Conservation (phyloP, 2,888 invertebrate genomes). For the Hirtodrosophila duncani region DNA sequence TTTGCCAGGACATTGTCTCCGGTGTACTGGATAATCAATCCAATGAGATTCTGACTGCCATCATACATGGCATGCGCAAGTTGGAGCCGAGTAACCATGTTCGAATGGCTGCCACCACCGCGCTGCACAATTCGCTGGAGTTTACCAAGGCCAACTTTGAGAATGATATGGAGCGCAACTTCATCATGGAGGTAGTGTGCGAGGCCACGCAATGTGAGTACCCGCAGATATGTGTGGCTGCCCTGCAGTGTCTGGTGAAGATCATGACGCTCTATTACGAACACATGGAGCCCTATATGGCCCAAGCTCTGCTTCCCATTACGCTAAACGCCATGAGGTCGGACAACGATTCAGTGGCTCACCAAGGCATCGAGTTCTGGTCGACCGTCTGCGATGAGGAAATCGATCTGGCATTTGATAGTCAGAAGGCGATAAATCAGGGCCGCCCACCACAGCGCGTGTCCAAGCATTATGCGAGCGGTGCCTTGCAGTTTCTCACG, state of each 20-base stretch:
- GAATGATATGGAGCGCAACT: conserved; percentile 97
- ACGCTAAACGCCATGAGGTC: conserved; percentile 99
- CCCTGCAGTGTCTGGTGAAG: conserved; percentile 97
- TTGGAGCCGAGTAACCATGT: conserved; percentile 96
- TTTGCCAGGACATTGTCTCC: conserved; percentile 97
- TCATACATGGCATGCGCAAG: conserved; percentile 98
- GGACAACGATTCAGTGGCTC: conserved; percentile 94
- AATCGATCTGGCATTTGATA: conserved; percentile 95
- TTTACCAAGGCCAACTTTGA: conserved; percentile 99
- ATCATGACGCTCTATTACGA: conserved; percentile 99
- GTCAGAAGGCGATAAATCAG: conserved; percentile 94
- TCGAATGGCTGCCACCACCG: conserved; percentile 96
- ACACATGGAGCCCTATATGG: conserved; percentile 99
- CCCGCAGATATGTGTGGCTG: conserved; percentile 95
- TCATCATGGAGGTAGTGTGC: conserved; percentile 99
- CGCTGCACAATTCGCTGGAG: conserved; percentile 97
- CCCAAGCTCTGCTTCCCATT: conserved; percentile 97
- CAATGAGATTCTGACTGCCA: conserved; percentile 98
- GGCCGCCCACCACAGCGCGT: conserved; percentile 95
- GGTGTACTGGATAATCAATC: conserved; percentile 94
- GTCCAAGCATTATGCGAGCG: conserved; percentile 98
- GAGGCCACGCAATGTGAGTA: conserved; percentile 97
- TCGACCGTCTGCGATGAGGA: conserved; percentile 99
- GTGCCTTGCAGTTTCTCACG: conserved; percentile 95
- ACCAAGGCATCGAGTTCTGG: conserved; percentile 99